Evolutionary conservation across 2,797 vertebrate genomes (phyloP).

Genomic region (Acrossocheilus fasciatus): DNA sequence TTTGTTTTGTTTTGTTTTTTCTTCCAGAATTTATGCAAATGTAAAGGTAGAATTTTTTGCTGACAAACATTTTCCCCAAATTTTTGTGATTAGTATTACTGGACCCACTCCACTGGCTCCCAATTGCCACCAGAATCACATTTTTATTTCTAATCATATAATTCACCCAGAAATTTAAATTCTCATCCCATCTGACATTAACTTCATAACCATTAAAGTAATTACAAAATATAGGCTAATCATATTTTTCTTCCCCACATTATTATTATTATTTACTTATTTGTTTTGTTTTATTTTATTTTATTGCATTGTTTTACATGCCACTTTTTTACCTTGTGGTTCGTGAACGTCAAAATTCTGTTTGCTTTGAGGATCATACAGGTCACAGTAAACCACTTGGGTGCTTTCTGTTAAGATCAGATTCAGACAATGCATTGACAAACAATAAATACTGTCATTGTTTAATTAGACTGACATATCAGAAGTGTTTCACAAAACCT

Average conservation of each 20-base stretch:
- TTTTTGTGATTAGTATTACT: background rate
- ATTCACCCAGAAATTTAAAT: background rate
- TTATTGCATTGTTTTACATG: background rate
- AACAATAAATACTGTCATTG: slow-evolving; percentile 2
- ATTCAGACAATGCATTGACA: background rate
- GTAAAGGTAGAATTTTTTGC: background rate
- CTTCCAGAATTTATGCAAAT: background rate
- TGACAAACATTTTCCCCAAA: background rate
- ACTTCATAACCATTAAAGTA: background rate
- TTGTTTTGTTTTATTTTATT: background rate
- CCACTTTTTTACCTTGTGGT: background rate
- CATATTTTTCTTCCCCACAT: too few relatives aligned
- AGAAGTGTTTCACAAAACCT: background rate
- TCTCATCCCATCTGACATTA: background rate
- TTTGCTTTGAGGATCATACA: background rate
- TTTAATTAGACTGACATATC: background rate
- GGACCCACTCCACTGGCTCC: background rate
- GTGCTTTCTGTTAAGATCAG: background rate
- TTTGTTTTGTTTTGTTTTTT: too few relatives aligned
- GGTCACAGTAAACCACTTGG: background rate
- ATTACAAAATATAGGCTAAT: background rate
- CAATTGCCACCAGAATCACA: background rate
- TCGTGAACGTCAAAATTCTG: too few relatives aligned
- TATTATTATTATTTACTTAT: background rate
- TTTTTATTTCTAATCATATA: background rate